Percentiles rank a stretch among this genome's conserved stretches.
Evolutionary conservation across 1,140 invertebrate species (phyloP).

Genomic region (Pogonognathellus flavescens): DNA sequence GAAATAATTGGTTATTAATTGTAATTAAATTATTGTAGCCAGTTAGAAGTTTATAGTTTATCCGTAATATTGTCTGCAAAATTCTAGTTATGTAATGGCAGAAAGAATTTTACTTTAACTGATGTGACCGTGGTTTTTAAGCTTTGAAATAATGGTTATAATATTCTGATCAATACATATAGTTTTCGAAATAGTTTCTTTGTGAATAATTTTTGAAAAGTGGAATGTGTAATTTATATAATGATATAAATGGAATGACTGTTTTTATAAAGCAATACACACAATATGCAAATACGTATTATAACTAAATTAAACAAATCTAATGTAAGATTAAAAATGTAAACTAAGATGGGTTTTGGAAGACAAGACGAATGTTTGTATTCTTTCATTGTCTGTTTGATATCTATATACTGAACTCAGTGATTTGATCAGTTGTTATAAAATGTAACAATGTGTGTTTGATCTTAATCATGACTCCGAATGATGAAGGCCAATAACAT

Average conservation of each 20-base stretch:
- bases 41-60: conserved; percentile 25
- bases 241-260: conserved; percentile 26
- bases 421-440: conserved; percentile 6
- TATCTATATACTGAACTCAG: neutral
- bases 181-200: conserved; percentile 31
- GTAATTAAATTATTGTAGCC: conserved; percentile 46
- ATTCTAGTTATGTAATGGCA: conserved; percentile 27
- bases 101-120: conserved; percentile 24
- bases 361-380: conserved; percentile 37
- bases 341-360: conserved; percentile 11
- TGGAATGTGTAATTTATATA: conserved; percentile 15
- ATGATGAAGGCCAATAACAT: conserved; percentile 48
- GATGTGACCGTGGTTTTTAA: conserved; percentile 26
- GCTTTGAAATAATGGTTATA: conserved; percentile 37
- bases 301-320: neutral
- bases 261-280: conserved; percentile 48
- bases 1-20: conserved; percentile 30
- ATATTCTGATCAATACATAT: conserved; percentile 31
- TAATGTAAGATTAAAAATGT: neutral
- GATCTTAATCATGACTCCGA: conserved; percentile 37
- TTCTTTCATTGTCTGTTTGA: conserved; percentile 30
- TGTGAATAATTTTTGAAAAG: conserved; percentile 43
- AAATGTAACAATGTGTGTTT: conserved; percentile 33
- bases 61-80: neutral
- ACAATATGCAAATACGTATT: conserved; percentile 38